These are phyloP conservation scores for Nomada ferruginata DNA, from an alignment of 2,888 invertebrate species.

Conservation along the genomic window DNA sequence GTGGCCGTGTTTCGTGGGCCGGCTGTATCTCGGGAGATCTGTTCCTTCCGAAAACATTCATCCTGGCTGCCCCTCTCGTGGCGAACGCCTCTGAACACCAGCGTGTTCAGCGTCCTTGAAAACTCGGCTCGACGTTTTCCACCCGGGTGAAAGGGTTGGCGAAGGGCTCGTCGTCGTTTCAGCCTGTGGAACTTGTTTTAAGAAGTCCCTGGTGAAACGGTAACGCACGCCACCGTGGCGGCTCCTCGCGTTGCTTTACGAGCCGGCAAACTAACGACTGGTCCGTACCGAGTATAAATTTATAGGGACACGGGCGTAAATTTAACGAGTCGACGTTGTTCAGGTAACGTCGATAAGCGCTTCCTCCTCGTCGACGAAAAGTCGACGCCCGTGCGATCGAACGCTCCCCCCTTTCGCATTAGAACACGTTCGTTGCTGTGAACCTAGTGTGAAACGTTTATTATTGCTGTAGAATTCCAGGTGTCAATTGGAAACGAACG, in stretches of 20 bases:
- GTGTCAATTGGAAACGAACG: slow-evolving; percentile 3
- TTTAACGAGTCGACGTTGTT: not conserved
- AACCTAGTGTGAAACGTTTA: not conserved
- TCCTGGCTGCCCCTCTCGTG: slow-evolving; percentile 53
- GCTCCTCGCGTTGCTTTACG: slow-evolving; percentile 32
- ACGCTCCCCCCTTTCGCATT: no score
- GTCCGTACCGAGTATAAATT: slow-evolving; percentile 25
- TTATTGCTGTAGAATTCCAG: not conserved
- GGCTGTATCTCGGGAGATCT: slow-evolving; percentile 54
- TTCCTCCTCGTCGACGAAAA: not conserved
- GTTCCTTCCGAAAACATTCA: slow-evolving; percentile 67
- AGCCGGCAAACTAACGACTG: slow-evolving; percentile 26
- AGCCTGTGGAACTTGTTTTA: slow-evolving; percentile 49
- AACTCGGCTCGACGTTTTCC: slow-evolving; percentile 65
- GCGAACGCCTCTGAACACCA: slow-evolving; percentile 2
- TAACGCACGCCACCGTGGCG: slow-evolving; percentile 14
- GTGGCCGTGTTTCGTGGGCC: slow-evolving; percentile 57
- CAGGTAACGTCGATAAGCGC: not conserved
- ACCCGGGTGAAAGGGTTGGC: slow-evolving; percentile 50
- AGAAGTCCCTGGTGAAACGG: slow-evolving; percentile 51
- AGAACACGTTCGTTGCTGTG: not conserved
- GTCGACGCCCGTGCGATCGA: no score
- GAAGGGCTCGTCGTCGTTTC: not conserved
- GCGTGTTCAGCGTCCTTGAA: slow-evolving; percentile 67
- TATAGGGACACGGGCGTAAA: slow-evolving; percentile 20